Base-by-base conservation (phyloP, 2,888 invertebrate genomes). In the Bombyx huttoni region DNA sequence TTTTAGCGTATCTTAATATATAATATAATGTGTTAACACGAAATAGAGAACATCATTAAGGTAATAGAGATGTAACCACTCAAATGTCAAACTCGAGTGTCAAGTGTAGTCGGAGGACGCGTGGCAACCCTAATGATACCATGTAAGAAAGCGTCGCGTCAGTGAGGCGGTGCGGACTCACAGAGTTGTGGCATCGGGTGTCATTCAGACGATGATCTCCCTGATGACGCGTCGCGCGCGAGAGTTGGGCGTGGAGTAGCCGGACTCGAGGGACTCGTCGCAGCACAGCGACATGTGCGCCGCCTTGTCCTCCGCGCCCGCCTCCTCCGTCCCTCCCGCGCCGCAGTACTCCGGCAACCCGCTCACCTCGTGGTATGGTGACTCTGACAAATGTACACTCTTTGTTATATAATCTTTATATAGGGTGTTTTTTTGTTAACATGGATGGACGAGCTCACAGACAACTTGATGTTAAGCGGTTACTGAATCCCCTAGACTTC, bases 161-260 rank as follows among this genome's bases (percentile, higher is more conserved):
- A 3, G 35, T 24, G 9, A 45, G 8, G 8, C 7, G 24, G 8
- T 45, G 45, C 10, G 14, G 45, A 50, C 24, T 45, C 46, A 24
- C 33, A 9, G 47, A 47, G 8, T 9, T n/a, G 35, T 7, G 8
- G 40, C 9, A 13, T 8, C 13, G 1, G 5, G 46, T 13, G 13
- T 8, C 34, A 6, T 9, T 92, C 91, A 95, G 73, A 97, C 97
- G 83, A 97, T 97, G 83, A 97, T 97, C 89, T 97, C 97, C 67
- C 97, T 92, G 73, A 97, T 97, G 81, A 97, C 96, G 76, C 97
- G 91, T 65, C 97, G 92, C 73, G 95, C 95, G 76, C 97, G 92
- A 68, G 96, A 96, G 89, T 97, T 97, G 58, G 97, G 97, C 64
- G 97, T 97, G 60, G 97, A 97, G 85, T 97, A 97, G 52, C 97